phyloP scores from a whole-genome alignment of 2,113 vertebrate species.

The Thamnophis sirtalis region DNA sequence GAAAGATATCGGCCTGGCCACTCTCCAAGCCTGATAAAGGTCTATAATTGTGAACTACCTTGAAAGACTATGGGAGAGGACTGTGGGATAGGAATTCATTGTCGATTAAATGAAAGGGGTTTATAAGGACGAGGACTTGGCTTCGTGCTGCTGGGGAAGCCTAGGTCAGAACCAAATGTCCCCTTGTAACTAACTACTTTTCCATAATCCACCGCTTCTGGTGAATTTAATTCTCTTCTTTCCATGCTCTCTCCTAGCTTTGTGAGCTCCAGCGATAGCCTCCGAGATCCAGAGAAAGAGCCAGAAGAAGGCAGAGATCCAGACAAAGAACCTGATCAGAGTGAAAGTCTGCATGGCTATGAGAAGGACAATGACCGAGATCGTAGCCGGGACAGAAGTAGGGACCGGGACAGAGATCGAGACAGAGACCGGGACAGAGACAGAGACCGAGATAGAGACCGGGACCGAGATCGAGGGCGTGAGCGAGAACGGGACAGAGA shows the following conservation, averaged over 20 bases:
- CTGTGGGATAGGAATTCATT: too few relatives aligned
- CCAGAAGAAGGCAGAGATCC: slow-evolving; percentile 52
- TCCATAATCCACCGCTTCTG: not conserved
- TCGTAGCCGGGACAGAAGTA: slow-evolving; percentile 60
- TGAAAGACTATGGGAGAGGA: too few relatives aligned
- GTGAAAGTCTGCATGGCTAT: slow-evolving; percentile 45
- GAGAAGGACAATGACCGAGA: slow-evolving; percentile 56
- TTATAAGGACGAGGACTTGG: too few relatives aligned
- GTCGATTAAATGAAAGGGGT: too few relatives aligned
- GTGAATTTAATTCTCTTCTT: not conserved
- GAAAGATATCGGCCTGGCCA: too few relatives aligned
- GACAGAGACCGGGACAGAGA: slow-evolving; percentile 61
- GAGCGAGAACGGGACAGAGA: slow-evolving; percentile 59
- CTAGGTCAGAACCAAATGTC: too few relatives aligned
- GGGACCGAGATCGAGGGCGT: slow-evolving; percentile 53
- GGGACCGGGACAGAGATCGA: slow-evolving; percentile 61
- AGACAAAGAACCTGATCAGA: slow-evolving; percentile 52
- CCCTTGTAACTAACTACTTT: too few relatives aligned
- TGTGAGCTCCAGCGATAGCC: slow-evolving; percentile 78
- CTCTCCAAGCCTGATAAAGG: too few relatives aligned
- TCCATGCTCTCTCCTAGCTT: slow-evolving; percentile 66
- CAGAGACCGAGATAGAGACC: slow-evolving; percentile 52
- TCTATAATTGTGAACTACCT: too few relatives aligned
- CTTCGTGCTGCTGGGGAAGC: too few relatives aligned
- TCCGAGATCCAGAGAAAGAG: slow-evolving; percentile 67